Evolutionary conservation across 2,113 vertebrate species (phyloP).

Genomic region (Osmerus mordax): DNA sequence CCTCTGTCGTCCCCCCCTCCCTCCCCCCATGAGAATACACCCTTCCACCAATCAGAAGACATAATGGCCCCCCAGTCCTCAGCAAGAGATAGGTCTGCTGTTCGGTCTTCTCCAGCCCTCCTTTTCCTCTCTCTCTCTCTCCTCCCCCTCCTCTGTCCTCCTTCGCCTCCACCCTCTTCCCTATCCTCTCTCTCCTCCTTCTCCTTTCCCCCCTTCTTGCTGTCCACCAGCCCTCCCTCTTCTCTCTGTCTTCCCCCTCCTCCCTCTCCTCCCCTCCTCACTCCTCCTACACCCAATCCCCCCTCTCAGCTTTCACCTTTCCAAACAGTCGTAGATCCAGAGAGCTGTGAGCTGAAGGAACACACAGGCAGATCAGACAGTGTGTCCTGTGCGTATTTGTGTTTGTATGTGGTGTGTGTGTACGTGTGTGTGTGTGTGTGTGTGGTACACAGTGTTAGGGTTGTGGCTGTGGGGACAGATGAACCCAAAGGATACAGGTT

Average conservation of each 20-base stretch:
- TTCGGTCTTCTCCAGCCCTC: too few relatives aligned
- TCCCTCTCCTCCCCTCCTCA: neutral
- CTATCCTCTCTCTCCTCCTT: too few relatives aligned
- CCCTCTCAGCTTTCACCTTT: neutral
- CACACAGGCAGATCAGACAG: too few relatives aligned
- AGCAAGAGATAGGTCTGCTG: too few relatives aligned
- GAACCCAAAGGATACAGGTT: too few relatives aligned
- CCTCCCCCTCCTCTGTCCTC: neutral
- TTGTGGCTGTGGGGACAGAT: too few relatives aligned
- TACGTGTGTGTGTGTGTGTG: too few relatives aligned
- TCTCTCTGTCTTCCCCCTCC: neutral
- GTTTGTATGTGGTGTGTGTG: too few relatives aligned
- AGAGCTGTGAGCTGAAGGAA: neutral
- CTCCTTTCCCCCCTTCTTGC: neutral
- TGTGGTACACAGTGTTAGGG: too few relatives aligned
- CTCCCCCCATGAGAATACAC: neutral
- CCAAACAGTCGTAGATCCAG: neutral
- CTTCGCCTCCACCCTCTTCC: neutral
- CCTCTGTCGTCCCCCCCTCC: neutral
- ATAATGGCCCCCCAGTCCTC: neutral
- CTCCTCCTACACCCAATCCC: neutral
- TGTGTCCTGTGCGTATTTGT: too few relatives aligned
- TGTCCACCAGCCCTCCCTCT: neutral
- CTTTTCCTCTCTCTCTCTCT: neutral
- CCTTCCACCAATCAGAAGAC: too few relatives aligned